These are phyloP conservation scores for Troides aeacus DNA, from an alignment of 2,888 invertebrate species.

Conservation along the genomic window DNA sequence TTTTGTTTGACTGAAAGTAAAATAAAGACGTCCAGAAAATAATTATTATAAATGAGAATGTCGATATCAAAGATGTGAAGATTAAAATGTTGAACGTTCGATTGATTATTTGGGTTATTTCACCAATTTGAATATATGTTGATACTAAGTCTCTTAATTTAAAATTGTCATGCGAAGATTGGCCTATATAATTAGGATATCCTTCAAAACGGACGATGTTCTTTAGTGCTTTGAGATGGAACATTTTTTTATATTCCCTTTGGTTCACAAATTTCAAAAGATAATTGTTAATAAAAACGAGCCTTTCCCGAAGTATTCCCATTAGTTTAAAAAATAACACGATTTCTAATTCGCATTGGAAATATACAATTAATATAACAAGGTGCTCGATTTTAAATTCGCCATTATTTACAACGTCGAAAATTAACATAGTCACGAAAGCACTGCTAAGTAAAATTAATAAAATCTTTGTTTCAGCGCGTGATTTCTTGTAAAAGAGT, in stretches of 20 bases:
- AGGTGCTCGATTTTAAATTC: conserved; percentile 5
- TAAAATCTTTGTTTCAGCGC: background rate
- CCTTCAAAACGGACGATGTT: background rate
- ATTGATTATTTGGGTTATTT: conserved; percentile 48
- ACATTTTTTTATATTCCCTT: background rate
- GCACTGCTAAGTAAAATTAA: background rate
- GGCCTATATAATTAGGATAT: conserved; percentile 1
- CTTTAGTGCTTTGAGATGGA: background rate
- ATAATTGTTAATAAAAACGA: conserved; percentile 15
- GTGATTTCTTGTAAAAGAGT: conserved; percentile 14
- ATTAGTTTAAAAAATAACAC: conserved; percentile 16
- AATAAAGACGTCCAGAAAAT: conserved; percentile 55
- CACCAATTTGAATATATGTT: conserved; percentile 42
- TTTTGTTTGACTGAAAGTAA: conserved; percentile 41
- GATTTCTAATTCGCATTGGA: conserved; percentile 13
- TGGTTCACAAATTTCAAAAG: conserved; percentile 1
- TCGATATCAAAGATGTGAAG: conserved; percentile 54
- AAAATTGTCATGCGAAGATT: conserved; percentile 11
- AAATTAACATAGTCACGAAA: background rate
- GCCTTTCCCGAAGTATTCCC: conserved; percentile 5
- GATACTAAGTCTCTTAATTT: conserved; percentile 11
- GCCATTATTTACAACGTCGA: conserved; percentile 9
- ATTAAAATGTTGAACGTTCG: conserved; percentile 57
- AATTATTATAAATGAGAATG: conserved; percentile 51
- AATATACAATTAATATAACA: conserved; percentile 2